Percentiles rank a stretch among this genome's conserved stretches.
Conservation (phyloP, 53 echinoderm and acorn worm species). For the Apostichopus leukothele region DNA sequence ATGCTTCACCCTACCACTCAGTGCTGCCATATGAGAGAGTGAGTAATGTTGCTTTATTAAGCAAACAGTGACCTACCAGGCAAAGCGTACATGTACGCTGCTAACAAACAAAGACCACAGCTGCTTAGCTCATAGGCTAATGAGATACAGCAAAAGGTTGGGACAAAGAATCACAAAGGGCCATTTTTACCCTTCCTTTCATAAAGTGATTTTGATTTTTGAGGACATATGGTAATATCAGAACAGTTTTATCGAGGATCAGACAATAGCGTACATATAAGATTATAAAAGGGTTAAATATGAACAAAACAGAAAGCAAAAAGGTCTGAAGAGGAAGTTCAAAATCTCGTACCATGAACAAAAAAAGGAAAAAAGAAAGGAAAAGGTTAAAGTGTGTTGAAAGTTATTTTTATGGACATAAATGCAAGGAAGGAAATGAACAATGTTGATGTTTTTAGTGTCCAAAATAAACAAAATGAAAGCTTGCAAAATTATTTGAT, state of each 20-base stretch:
- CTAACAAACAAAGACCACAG: not conserved
- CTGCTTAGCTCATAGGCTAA: not conserved
- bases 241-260: not conserved
- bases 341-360: too few relatives aligned
- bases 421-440: not conserved
- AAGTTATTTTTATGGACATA: not conserved
- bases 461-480: not conserved
- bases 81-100: not conserved
- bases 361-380: not conserved
- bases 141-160: not conserved
- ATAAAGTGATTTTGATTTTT: not conserved
- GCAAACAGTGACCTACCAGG: not conserved
- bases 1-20: not conserved
- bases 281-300: too few relatives aligned
- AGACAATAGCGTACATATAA: too few relatives aligned
- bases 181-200: not conserved
- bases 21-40: not conserved
- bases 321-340: not conserved
- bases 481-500: not conserved
- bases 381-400: not conserved
- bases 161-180: not conserved
- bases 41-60: not conserved
- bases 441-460: not conserved
- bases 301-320: not conserved
- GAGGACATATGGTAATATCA: not conserved